Evolutionary conservation across 2,113 vertebrate genomes (phyloP).

Genomic region (Rana temporaria): DNA sequence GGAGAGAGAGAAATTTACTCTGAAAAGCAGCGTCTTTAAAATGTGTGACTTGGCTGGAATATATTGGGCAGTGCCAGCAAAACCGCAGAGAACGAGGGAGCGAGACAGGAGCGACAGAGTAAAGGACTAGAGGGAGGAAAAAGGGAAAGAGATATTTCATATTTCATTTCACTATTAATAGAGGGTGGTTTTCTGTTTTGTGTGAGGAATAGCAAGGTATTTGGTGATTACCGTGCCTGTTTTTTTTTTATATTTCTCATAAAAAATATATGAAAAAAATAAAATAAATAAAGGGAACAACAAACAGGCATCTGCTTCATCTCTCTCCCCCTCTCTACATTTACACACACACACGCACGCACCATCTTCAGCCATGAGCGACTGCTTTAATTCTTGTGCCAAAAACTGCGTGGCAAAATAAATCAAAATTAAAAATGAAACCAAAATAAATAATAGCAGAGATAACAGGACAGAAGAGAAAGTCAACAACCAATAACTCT

Average conservation of each 20-base stretch:
- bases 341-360: background rate
- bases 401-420: slow-evolving; percentile 50
- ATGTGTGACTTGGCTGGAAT: slow-evolving; percentile 52
- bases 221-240: background rate
- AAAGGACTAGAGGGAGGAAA: slow-evolving; percentile 18
- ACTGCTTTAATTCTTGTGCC: slow-evolving; percentile 41
- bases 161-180: slow-evolving; percentile 17
- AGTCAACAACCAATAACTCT: background rate
- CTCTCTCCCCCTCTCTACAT: background rate
- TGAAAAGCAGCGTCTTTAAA: slow-evolving; percentile 54
- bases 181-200: background rate
- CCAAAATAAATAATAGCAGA: slow-evolving; percentile 36
- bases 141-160: background rate
- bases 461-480: background rate
- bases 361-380: slow-evolving; percentile 24
- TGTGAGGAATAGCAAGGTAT: background rate
- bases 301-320: slow-evolving; percentile 42
- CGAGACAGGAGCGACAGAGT: slow-evolving; percentile 33
- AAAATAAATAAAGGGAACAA: background rate
- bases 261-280: background rate
- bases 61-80: slow-evolving; percentile 48
- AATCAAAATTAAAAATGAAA: slow-evolving; percentile 46
- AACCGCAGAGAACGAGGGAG: slow-evolving; percentile 49
- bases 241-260: background rate
- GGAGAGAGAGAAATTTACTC: slow-evolving; percentile 46